These are phyloP conservation scores for Sceloporus undulatus DNA, from an alignment of 2,113 vertebrate species.

Conservation along the genomic window DNA sequence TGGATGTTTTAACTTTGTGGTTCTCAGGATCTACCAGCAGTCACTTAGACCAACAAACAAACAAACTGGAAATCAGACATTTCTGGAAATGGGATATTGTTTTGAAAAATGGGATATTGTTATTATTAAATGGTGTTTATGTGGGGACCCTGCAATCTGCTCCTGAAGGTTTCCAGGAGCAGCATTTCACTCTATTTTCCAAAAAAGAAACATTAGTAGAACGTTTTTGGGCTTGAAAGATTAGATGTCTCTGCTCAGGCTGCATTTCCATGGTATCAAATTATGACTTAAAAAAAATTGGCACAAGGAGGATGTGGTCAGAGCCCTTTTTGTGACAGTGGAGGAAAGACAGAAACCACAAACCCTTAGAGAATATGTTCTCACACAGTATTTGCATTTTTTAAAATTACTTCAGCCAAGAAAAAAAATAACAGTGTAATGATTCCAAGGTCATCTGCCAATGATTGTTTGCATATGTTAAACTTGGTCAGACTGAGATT, in stretches of 20 bases:
- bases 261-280: too few relatives aligned
- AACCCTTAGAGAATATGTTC: not conserved
- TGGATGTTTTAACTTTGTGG: not conserved
- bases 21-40: too few relatives aligned
- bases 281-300: not conserved
- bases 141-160: too few relatives aligned
- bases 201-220: too few relatives aligned
- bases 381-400: not conserved
- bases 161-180: too few relatives aligned
- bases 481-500: not conserved
- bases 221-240: too few relatives aligned
- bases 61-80: too few relatives aligned
- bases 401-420: not conserved
- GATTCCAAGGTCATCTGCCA: not conserved
- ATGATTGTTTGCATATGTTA: not conserved
- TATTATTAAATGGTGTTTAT: too few relatives aligned
- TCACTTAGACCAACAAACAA: not conserved
- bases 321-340: not conserved
- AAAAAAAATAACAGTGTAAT: not conserved
- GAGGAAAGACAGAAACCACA: not conserved
- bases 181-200: too few relatives aligned
- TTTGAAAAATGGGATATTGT: too few relatives aligned
- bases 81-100: too few relatives aligned
- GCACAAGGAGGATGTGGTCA: not conserved
- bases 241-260: too few relatives aligned